Percentiles rank a stretch among this genome's conserved stretches.
Conservation (phyloP, 2,888 invertebrate species). For the Norana najaformis region DNA sequence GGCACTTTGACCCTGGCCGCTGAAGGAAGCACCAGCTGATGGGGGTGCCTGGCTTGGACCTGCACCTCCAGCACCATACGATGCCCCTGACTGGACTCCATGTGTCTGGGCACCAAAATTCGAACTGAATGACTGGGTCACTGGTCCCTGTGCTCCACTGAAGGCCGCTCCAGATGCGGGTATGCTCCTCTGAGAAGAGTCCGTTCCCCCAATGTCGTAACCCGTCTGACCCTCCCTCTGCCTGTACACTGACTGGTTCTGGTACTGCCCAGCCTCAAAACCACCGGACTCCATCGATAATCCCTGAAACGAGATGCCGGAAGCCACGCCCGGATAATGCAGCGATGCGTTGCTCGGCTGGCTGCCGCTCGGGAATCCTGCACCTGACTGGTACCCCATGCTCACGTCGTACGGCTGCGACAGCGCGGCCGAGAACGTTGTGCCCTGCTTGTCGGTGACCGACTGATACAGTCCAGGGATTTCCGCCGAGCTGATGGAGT, state of each 20-base stretch:
- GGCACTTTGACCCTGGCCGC: neutral
- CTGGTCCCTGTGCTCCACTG: neutral
- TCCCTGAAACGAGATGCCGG: constrained; percentile 9
- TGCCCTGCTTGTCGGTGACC: constrained; percentile 15
- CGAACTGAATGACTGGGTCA: neutral
- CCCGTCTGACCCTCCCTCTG: neutral
- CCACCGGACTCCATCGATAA: neutral
- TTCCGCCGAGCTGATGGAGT: neutral
- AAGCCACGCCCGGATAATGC: neutral
- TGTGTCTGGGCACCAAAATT: neutral
- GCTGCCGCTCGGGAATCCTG: neutral
- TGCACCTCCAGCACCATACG: neutral
- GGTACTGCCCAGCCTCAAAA: constrained; percentile 3
- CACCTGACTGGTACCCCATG: neutral
- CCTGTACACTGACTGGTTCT: neutral
- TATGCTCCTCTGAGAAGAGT: neutral
- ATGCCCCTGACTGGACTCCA: neutral
- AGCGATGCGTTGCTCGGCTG: constrained; percentile 8
- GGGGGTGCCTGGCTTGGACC: neutral
- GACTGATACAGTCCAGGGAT: constrained; percentile 1
- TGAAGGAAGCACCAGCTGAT: neutral
- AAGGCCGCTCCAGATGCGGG: neutral
- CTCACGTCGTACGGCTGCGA: neutral
- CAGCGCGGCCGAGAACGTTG: neutral
- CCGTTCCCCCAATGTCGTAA: neutral